These are phyloP conservation scores for Galbula dea DNA, from an alignment of 2,113 vertebrate genomes.

Conservation along the genomic window DNA sequence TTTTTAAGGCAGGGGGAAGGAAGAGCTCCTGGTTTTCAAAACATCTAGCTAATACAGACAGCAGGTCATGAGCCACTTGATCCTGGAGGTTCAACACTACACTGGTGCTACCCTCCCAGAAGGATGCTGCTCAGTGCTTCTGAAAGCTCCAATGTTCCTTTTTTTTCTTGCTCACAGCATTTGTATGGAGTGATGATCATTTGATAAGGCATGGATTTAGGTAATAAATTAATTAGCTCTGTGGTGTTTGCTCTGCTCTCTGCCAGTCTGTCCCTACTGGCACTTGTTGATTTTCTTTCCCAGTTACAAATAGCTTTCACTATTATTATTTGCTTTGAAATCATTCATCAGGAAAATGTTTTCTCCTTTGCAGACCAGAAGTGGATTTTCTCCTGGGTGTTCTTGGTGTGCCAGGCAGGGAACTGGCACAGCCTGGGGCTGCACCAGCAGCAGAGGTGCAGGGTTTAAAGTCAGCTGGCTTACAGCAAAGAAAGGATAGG, in stretches of 20 bases:
- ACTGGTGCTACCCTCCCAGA: neutral
- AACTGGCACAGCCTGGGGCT: neutral
- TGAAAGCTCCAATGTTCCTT: neutral
- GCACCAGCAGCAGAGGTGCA: neutral
- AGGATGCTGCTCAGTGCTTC: neutral
- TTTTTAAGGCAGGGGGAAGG: constrained; percentile 4
- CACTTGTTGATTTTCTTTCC: neutral
- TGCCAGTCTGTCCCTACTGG: neutral
- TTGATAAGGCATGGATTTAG: constrained; percentile 16
- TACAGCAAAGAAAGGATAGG: neutral
- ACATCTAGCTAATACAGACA: constrained; percentile 2
- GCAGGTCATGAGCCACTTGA: neutral
- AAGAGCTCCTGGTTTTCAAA: constrained; percentile 12
- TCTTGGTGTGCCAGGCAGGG: neutral
- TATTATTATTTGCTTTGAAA: constrained; percentile 12
- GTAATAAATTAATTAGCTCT: constrained; percentile 44
- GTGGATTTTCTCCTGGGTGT: neutral
- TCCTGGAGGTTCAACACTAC: neutral
- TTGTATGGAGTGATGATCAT: constrained; percentile 7
- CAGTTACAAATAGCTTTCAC: constrained; percentile 4
- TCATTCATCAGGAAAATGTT: neutral
- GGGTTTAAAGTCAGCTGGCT: neutral
- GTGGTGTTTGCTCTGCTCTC: neutral
- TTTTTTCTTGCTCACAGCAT: neutral
- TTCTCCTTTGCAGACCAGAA: neutral